phyloP scores from a whole-genome alignment of 2,113 vertebrate species.

The Corythaixoides concolor region DNA sequence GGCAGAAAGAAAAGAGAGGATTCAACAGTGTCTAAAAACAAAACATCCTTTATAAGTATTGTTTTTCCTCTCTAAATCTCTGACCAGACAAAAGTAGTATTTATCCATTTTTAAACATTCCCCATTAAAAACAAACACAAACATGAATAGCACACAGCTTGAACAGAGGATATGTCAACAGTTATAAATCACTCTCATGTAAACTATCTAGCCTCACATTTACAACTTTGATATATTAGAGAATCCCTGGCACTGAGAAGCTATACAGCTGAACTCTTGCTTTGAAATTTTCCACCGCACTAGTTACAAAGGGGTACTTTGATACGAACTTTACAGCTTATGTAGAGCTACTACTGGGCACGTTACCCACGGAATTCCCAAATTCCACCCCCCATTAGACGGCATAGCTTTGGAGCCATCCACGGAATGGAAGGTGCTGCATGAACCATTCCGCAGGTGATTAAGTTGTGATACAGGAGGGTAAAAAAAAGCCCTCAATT shows the following conservation, averaged over 20 bases:
- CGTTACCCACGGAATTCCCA: rapidly evolving
- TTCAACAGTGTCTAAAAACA: not conserved
- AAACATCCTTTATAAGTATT: not conserved
- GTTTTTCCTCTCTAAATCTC: not conserved
- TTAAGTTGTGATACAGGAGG: not conserved
- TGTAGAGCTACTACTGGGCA: not conserved
- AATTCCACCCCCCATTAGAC: not conserved
- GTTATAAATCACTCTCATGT: constrained; percentile 2
- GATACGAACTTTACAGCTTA: rapidly evolving
- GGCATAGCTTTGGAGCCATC: not conserved
- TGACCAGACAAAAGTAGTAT: constrained; percentile 34
- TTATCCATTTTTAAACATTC: constrained; percentile 46
- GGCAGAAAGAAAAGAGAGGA: not conserved
- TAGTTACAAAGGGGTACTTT: not conserved
- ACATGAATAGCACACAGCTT: constrained; percentile 26
- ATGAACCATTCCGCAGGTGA: not conserved
- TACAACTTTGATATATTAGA: not conserved
- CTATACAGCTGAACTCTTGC: not conserved
- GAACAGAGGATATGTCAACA: constrained; percentile 26
- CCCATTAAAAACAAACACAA: constrained; percentile 38
- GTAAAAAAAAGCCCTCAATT: too few relatives aligned
- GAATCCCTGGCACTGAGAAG: not conserved
- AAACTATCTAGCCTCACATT: constrained; percentile 1
- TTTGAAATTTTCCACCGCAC: not conserved
- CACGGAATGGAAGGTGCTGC: not conserved